Conservation (phyloP, 2,888 invertebrate species). For the Papilio protenor region DNA sequence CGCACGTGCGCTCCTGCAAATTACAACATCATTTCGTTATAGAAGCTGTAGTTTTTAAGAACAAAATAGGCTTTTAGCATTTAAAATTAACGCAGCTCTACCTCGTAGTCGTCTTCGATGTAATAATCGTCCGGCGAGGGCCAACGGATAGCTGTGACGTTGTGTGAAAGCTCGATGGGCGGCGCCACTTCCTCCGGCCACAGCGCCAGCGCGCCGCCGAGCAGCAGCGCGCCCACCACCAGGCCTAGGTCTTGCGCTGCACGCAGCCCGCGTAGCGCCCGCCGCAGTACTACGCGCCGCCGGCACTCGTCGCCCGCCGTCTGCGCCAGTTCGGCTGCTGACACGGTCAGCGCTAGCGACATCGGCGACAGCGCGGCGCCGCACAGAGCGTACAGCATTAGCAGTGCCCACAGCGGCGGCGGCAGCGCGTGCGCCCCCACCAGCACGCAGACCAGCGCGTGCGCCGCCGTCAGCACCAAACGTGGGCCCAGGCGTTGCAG, state of each 20-base stretch:
- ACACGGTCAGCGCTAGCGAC: conserved; percentile 83
- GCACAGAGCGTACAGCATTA: conserved; percentile 72
- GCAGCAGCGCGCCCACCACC: conserved; percentile 71
- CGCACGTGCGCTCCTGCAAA: conserved; percentile 70
- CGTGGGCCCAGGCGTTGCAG: conserved; percentile 75
- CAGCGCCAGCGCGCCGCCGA: conserved; percentile 78
- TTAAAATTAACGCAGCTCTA: conserved; percentile 47
- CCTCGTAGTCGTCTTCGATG: conserved; percentile 84
- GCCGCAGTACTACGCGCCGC: conserved; percentile 69
- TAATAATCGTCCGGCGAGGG: conserved; percentile 80
- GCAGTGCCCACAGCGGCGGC: conserved; percentile 68
- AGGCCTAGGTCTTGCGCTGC: conserved; percentile 79
- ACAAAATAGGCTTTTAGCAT: background rate
- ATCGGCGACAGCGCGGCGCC: conserved; percentile 85
- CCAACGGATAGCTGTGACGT: conserved; percentile 71
- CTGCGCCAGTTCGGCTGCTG: conserved; percentile 84
- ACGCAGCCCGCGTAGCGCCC: conserved; percentile 73
- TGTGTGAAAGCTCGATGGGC: conserved; percentile 69
- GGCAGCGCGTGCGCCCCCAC: conserved; percentile 83
- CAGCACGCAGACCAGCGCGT: conserved; percentile 84
- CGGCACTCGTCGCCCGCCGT: conserved; percentile 77
- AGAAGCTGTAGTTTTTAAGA: background rate
- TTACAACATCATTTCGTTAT: background rate
- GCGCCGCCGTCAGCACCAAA: conserved; percentile 76
- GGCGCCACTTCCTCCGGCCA: conserved; percentile 77